Evolutionary conservation across 1,140 invertebrate species (phyloP).

Genomic region (Lasioglossum albipes): DNA sequence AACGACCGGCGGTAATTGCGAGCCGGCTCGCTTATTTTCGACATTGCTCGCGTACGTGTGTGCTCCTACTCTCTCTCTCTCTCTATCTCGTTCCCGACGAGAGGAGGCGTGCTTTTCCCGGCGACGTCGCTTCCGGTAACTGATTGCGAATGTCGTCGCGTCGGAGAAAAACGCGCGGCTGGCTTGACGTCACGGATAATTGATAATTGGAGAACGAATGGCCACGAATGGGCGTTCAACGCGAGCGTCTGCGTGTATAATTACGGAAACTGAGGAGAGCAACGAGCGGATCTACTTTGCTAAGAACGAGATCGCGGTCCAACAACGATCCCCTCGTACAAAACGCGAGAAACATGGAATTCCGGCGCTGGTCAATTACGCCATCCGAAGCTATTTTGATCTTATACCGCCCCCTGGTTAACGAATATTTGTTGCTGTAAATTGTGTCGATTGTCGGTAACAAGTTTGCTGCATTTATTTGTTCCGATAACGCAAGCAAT

Average conservation of each 20-base stretch:
- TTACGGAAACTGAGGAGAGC: neutral
- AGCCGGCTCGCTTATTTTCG: slow-evolving; percentile 43
- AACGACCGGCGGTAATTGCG: slow-evolving; percentile 36
- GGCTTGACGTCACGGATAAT: slow-evolving; percentile 5
- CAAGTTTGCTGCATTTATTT: neutral
- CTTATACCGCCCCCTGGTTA: neutral
- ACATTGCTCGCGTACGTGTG: neutral
- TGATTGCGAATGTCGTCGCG: slow-evolving; percentile 19
- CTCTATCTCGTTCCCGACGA: slow-evolving; percentile 16
- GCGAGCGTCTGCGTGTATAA: neutral
- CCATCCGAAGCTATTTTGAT: neutral
- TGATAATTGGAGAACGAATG: slow-evolving; percentile 31
- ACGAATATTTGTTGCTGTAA: neutral
- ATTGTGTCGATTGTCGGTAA: neutral
- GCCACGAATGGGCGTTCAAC: neutral
- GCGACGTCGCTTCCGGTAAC: neutral
- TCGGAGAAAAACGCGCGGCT: neutral
- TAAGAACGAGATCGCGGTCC: neutral
- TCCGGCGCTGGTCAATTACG: slow-evolving; percentile 10
- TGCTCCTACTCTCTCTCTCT: neutral
- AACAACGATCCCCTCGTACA: slow-evolving; percentile 3
- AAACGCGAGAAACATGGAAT: neutral
- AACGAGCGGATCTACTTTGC: neutral
- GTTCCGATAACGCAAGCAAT: neutral
- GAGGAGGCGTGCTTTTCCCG: neutral